A percentile compares a stretch with the other conserved stretches of the same genome.
Evolutionary conservation across 1,140 invertebrate genomes (phyloP).

Genomic region (Pseudomyrmex flavicornis): DNA sequence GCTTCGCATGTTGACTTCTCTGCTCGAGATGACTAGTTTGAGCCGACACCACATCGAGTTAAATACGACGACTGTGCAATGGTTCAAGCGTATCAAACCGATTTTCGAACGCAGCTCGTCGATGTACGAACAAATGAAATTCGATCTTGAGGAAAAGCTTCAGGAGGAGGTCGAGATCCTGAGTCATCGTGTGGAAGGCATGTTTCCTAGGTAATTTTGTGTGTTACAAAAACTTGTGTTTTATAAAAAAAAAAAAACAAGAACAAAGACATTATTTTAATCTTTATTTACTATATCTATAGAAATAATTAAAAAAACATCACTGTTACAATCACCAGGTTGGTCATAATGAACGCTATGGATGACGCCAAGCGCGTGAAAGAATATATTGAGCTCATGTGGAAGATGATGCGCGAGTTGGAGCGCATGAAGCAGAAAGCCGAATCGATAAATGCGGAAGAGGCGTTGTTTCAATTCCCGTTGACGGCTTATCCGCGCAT

Average conservation of each 20-base stretch:
- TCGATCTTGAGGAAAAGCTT: slow-evolving; percentile 87
- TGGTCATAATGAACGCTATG: slow-evolving; percentile 83
- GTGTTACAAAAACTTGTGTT: too few relatives aligned
- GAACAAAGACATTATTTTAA: too few relatives aligned
- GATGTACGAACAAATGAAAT: slow-evolving; percentile 87
- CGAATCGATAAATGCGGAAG: slow-evolving; percentile 89
- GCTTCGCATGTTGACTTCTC: slow-evolving; percentile 79
- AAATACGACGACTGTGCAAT: slow-evolving; percentile 83
- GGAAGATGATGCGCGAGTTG: slow-evolving; percentile 86
- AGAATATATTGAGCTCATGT: slow-evolving; percentile 84
- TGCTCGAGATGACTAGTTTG: slow-evolving; percentile 83
- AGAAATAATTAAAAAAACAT: neutral
- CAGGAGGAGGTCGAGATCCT: slow-evolving; percentile 85
- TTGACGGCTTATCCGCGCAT: slow-evolving; percentile 87
- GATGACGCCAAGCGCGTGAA: slow-evolving; percentile 80
- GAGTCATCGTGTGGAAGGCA: slow-evolving; percentile 86
- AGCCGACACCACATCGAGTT: slow-evolving; percentile 82
- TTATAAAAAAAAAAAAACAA: neutral
- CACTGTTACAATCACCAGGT: slow-evolving; percentile 58
- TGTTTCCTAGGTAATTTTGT: slow-evolving; percentile 83
- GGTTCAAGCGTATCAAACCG: slow-evolving; percentile 84
- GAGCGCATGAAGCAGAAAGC: slow-evolving; percentile 86
- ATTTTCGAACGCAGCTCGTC: slow-evolving; percentile 84
- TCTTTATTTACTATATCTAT: neutral
- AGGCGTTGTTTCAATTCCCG: slow-evolving; percentile 89